phyloP scores from a whole-genome alignment of 23 tunicate species.

The Phallusia fumigata region DNA sequence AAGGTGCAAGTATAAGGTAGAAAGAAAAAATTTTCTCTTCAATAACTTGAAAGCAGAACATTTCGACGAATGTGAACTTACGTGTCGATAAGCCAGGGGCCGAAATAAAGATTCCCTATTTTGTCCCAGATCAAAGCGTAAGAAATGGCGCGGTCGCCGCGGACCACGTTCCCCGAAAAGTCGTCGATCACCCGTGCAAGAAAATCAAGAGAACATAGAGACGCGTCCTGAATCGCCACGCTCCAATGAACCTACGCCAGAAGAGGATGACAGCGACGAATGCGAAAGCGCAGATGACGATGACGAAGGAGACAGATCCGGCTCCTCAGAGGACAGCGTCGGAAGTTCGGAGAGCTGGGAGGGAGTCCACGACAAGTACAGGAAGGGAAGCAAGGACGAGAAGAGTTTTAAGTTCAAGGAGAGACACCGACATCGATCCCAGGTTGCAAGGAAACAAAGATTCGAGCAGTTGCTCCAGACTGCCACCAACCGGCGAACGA shows the following conservation, averaged over 20 bases:
- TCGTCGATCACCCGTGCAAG: neutral
- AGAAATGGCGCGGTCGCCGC: neutral
- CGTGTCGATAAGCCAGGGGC: too few relatives aligned
- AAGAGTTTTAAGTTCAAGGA: conserved; percentile 38
- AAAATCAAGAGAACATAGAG: neutral
- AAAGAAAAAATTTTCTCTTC: too few relatives aligned
- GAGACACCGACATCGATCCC: conserved; percentile 24
- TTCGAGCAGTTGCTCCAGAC: conserved; percentile 43
- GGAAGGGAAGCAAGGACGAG: conserved; percentile 20
- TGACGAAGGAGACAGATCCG: neutral
- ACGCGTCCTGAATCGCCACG: neutral
- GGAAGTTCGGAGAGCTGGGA: conserved; percentile 51
- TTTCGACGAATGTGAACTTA: too few relatives aligned
- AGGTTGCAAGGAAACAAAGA: conserved; percentile 22
- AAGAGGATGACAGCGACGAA: neutral
- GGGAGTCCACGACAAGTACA: conserved; percentile 30
- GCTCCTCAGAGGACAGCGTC: conserved; percentile 34
- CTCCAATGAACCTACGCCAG: neutral
- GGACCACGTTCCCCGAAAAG: neutral
- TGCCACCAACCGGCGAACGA: conserved; percentile 30
- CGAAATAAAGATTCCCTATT: neutral
- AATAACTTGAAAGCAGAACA: too few relatives aligned
- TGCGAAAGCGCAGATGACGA: neutral
- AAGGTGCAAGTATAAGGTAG: too few relatives aligned
- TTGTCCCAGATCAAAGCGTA: neutral